Base-by-base conservation (phyloP, 2,888 invertebrate genomes). In the Lithophane ornitopus region DNA sequence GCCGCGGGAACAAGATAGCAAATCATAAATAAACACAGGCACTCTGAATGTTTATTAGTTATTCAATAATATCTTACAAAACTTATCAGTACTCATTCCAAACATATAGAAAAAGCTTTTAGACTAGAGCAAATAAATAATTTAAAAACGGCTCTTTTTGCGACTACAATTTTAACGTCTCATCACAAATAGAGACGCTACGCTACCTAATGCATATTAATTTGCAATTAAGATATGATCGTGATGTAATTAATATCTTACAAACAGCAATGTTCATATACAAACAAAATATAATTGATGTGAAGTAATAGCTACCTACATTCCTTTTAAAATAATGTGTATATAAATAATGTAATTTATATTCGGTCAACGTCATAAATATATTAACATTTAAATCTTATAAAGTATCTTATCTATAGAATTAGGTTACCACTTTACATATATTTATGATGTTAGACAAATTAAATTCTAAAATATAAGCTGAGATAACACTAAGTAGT, bases 171-270 rank as follows among this genome's bases (percentile, higher is more conserved):
- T 34, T 6, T 34, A 34, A 71, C 39, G 66, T 85, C 59, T 59
- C 52, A 78, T 75, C 61, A 66, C 58, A 71, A 80, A 77, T 62
- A 77, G 12, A 71, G 44, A 74, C 49, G 56, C 68, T 76, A 77
- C 41, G 54, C 46, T 76, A 77, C 61, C 63, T 85, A 80, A 86
- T 80, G 75, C 72, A 86, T 79, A 79, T 78, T 79, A 79, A 85
- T 82, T 82, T 77, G 70, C 68, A 85, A 80, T 85, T 85, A 74
- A 80, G 68, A 86, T 80, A 49, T 76, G 74, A 66, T 78, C 75
- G 70, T 87, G 81, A 85, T 76, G 73, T 81, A 74, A 80, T 79
- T 83, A 80, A 75, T 80, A 52, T 63, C 63, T 78, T 66, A 77
- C 41, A 56, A 77, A 77, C 58, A 74, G 68, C 52, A 72, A 67